Conservation (phyloP, 2,888 invertebrate species). For the Sarcophaga rosellei region DNA sequence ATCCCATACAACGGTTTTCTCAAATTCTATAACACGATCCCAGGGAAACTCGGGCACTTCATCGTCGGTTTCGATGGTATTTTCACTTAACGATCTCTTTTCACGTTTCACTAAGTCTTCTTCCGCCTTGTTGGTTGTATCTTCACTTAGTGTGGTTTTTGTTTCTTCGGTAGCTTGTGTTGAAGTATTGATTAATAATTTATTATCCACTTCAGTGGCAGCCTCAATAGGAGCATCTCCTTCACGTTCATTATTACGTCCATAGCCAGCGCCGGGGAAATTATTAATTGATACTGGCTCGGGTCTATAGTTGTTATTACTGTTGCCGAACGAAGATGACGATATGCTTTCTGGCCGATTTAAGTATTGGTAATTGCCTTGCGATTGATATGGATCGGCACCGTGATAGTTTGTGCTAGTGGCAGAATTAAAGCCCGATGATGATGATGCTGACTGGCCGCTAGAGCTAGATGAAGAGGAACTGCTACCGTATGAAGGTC, state of each 20-base stretch:
- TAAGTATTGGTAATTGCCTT: slow-evolving; percentile 79
- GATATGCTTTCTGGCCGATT: slow-evolving; percentile 79
- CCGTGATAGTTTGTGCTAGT: slow-evolving; percentile 74
- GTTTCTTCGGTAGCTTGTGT: slow-evolving; percentile 71
- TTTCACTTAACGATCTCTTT: slow-evolving; percentile 74
- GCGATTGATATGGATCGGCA: slow-evolving; percentile 71
- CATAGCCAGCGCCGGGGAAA: slow-evolving; percentile 78
- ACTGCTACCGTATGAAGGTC: slow-evolving; percentile 71
- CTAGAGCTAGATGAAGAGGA: slow-evolving; percentile 32
- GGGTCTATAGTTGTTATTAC: slow-evolving; percentile 75
- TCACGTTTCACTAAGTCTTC: slow-evolving; percentile 70
- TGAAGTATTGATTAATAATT: slow-evolving; percentile 72
- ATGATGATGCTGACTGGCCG: slow-evolving; percentile 68
- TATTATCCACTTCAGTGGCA: slow-evolving; percentile 71
- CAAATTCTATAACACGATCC: slow-evolving; percentile 88
- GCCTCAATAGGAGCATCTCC: slow-evolving; percentile 79
- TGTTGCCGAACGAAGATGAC: slow-evolving; percentile 65
- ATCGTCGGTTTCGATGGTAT: slow-evolving; percentile 69
- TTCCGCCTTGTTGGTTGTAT: slow-evolving; percentile 73
- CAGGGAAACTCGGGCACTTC: slow-evolving; percentile 88
- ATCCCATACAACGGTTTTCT: slow-evolving; percentile 87
- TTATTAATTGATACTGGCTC: slow-evolving; percentile 77
- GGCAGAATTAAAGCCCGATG: slow-evolving; percentile 68
- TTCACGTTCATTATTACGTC: slow-evolving; percentile 79
- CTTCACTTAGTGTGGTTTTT: slow-evolving; percentile 70